Conservation (phyloP, 1,140 invertebrate species). For the Zaprionus davidi region DNA sequence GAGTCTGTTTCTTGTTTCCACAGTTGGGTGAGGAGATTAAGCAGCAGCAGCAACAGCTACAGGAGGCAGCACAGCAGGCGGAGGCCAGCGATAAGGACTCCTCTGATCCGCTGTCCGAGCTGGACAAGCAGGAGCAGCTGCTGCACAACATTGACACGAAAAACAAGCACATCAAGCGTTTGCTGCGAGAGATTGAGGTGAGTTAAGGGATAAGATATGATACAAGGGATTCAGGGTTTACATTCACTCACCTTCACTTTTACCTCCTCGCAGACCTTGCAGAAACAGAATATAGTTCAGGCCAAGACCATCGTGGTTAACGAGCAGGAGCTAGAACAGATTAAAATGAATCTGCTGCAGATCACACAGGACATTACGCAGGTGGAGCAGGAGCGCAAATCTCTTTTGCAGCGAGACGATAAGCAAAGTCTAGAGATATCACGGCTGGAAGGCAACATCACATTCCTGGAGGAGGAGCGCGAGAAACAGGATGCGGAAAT, state of each 20-base stretch:
- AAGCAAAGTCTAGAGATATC: conserved; percentile 64
- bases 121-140: conserved; percentile 81
- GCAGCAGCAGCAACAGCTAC: conserved; percentile 66
- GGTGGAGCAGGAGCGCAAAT: conserved; percentile 66
- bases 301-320: conserved; percentile 71
- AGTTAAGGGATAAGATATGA: background rate
- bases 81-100: conserved; percentile 82
- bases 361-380: conserved; percentile 65
- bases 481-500: conserved; percentile 75
- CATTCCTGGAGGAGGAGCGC: conserved; percentile 74
- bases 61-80: conserved; percentile 63
- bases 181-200: conserved; percentile 80
- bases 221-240: no score
- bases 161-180: conserved; percentile 83
- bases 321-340: conserved; percentile 67
- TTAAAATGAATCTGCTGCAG: conserved; percentile 58
- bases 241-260: no score
- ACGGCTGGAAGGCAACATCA: conserved; percentile 72
- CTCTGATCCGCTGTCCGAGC: conserved; percentile 78
- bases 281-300: conserved; percentile 77
- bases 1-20: background rate
- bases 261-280: conserved; percentile 54
- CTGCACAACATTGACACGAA: conserved; percentile 80
- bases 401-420: conserved; percentile 49
- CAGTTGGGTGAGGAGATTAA: conserved; percentile 71